Evolutionary conservation across 2,888 invertebrate species (phyloP), one percentile per base, ranked within the genome.

Genomic region (Drosophila vallismaia): DNA sequence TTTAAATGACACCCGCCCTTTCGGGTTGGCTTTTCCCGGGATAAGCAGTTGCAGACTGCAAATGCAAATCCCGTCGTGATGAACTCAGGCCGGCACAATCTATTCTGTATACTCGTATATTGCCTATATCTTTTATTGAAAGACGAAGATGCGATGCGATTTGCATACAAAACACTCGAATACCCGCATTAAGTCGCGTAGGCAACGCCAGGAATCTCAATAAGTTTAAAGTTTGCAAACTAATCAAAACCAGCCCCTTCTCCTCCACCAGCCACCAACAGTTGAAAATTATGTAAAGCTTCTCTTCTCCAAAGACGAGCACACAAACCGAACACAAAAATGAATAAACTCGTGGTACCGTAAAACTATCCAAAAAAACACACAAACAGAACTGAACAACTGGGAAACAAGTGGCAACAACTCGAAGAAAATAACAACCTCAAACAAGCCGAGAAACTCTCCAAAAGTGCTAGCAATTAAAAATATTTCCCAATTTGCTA

Each of bases 321-420:
- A 70, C 63, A 51, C 62, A 67, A 73, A 59, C 66, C n/a, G 42
- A 51, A 50, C 10, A 24, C 42, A 76, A 83, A 86, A 88, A 85
- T 88, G 87, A 87, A 84, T 84, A 88, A 88, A 88, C 81, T 86
- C 74, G 86, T 88, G 78, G 80, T 88, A 78, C 84, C 86, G 79
- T 72, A 77, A 78, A 51, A 67, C 52, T 19, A 71, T 56, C 29
- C 59, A 60, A 28, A 45, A 31, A 44, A 33, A 9, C 46, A 44
- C 24, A 31, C 53, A 57, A 19, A 6, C 40, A 19, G 9, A 74
- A 45, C 45, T 60, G 10, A 58, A 68, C 26, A 73, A 51, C 42
- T 59, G 50, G 31, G 38, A 36, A 52, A 53, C 19, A 67, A 78
- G 76, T 78, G 76, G 46, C 28, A 45, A 66, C 12, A 64, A 63